Conservation (phyloP, 2,888 invertebrate species). For the Zygaena filipendulae region DNA sequence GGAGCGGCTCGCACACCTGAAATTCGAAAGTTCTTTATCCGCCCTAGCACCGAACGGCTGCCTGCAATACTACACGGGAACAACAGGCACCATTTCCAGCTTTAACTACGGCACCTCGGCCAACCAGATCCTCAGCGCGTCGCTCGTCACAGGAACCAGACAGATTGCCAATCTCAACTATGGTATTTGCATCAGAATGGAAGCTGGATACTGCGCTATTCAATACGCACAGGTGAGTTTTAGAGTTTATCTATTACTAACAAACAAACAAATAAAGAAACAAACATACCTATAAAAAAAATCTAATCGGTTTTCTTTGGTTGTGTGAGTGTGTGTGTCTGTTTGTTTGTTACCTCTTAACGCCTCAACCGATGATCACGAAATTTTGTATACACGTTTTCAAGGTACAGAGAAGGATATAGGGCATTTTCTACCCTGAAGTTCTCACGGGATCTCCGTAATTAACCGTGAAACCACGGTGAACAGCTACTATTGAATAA, state of each 20-base stretch:
- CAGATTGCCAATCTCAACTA: constrained; percentile 79
- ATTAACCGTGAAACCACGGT: no score
- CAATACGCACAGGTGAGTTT: constrained; percentile 68
- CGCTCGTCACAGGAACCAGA: constrained; percentile 73
- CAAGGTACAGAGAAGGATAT: no score
- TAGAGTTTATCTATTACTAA: not conserved
- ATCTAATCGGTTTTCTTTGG: not conserved
- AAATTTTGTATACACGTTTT: no score
- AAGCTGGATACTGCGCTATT: constrained; percentile 77
- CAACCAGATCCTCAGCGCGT: constrained; percentile 62
- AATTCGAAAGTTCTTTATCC: no score
- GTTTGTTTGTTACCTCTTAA: no score
- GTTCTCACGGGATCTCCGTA: no score
- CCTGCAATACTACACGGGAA: constrained; percentile 76
- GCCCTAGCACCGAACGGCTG: constrained; percentile 86
- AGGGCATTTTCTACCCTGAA: no score
- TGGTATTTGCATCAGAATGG: constrained; percentile 81
- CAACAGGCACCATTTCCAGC: constrained; percentile 73
- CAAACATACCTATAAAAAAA: not conserved
- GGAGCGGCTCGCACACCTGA: no score
- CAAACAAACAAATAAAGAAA: not conserved
- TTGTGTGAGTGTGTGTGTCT: no score
- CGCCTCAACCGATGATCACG: no score
- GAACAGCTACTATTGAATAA: no score
- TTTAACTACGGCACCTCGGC: constrained; percentile 80